Conservation (phyloP, 2,113 vertebrate genomes). For the Percina caprodes region DNA sequence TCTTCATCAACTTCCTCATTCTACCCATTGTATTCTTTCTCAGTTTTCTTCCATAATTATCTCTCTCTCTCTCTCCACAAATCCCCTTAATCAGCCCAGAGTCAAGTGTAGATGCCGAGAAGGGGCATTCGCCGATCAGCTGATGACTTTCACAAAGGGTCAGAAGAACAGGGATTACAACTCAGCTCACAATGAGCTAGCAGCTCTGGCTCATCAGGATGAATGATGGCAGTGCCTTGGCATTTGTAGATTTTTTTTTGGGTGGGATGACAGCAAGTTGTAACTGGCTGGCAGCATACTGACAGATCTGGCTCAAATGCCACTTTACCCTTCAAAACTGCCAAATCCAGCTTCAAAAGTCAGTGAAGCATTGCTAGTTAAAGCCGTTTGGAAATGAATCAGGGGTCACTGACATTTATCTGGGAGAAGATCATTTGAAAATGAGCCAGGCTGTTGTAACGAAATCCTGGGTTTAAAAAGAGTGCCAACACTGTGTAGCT, state of each 20-base stretch:
- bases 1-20: conserved; percentile 49
- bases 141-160: conserved; percentile 40
- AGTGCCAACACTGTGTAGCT: conserved; percentile 36
- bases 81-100: conserved; percentile 33
- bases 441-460: conserved; percentile 52
- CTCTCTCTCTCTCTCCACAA: conserved; percentile 15
- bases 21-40: conserved; percentile 25
- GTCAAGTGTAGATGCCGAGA: conserved; percentile 23
- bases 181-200: conserved; percentile 41
- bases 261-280: conserved; percentile 18
- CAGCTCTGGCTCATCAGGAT: conserved; percentile 43
- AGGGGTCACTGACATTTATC: conserved; percentile 60
- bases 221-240: conserved; percentile 34
- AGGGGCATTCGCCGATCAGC: conserved; percentile 35
- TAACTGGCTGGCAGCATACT: conserved; percentile 45
- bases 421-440: conserved; percentile 48
- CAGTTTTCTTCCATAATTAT: conserved; percentile 24
- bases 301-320: conserved; percentile 60
- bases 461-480: conserved; percentile 31
- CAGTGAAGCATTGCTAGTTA: conserved; percentile 52
- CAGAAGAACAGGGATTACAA: conserved; percentile 39
- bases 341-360: conserved; percentile 43
- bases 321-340: conserved; percentile 50
- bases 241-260: conserved; percentile 17
- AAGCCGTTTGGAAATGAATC: conserved; percentile 52